Evolutionary conservation across 92 coral and sea anemone genomes (phyloP).

Genomic region (Epizoanthus rinbou): DNA sequence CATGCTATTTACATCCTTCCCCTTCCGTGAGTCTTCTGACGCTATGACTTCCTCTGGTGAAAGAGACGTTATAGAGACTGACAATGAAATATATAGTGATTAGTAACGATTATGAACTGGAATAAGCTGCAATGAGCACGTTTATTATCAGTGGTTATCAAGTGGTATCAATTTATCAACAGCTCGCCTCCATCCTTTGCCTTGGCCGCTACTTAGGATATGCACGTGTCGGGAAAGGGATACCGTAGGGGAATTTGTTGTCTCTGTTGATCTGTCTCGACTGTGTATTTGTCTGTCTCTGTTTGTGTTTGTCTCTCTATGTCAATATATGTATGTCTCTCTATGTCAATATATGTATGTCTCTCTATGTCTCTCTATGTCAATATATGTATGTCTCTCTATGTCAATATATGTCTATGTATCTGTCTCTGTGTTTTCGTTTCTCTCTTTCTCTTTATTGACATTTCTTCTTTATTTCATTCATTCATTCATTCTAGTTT

Average conservation of each 20-base stretch:
- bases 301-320: not conserved
- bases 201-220: too few relatives aligned
- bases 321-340: not conserved
- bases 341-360: not conserved
- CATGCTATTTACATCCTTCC: slow-evolving; percentile 27
- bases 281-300: not conserved
- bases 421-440: not conserved
- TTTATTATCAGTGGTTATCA: too few relatives aligned
- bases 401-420: not conserved
- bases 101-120: too few relatives aligned
- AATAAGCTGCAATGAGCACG: too few relatives aligned
- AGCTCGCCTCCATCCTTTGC: too few relatives aligned
- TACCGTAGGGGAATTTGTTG: too few relatives aligned
- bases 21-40: slow-evolving; percentile 60
- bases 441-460: not conserved
- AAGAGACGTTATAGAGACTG: not conserved
- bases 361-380: not conserved
- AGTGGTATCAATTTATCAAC: too few relatives aligned
- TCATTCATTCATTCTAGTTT: not conserved
- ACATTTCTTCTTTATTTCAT: not conserved
- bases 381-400: not conserved
- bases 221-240: too few relatives aligned
- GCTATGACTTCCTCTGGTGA: slow-evolving; percentile 67
- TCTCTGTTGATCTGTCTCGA: not conserved
- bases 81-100: too few relatives aligned